phyloP scores from a whole-genome alignment of 2,888 invertebrate species.

The Dryomyza anilis region DNA sequence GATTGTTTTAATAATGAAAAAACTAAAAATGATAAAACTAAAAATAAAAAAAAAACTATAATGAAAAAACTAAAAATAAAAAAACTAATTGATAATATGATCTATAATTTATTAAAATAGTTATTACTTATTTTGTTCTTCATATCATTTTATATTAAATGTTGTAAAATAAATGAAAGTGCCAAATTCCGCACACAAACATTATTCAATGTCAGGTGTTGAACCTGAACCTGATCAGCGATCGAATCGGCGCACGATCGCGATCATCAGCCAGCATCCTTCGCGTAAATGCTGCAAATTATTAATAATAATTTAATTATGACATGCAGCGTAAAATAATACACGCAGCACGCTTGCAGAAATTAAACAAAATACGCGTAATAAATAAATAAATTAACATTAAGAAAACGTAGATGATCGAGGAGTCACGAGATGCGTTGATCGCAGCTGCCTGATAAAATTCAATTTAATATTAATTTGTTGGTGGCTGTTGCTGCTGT shows the following conservation, averaged over 20 bases:
- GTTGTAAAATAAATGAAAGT: constrained; percentile 18
- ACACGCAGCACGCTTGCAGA: background rate
- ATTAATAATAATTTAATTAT: constrained; percentile 46
- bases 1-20: too few species aligned
- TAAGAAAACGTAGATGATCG: too few species aligned
- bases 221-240: background rate
- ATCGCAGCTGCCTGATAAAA: constrained; percentile 14
- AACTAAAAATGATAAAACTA: too few species aligned
- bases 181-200: constrained; percentile 18
- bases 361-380: background rate
- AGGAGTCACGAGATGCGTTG: background rate
- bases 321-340: constrained; percentile 37
- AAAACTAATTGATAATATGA: too few species aligned
- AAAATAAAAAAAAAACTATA: too few species aligned
- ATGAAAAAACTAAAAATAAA: too few species aligned
- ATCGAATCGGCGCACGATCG: background rate
- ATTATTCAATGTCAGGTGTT: constrained; percentile 26
- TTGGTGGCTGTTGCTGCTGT: background rate
- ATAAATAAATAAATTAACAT: background rate
- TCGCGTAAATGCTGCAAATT: constrained; percentile 34
- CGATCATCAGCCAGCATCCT: background rate
- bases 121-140: too few species aligned
- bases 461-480: constrained; percentile 24
- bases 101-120: too few species aligned
- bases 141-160: too few species aligned